Base-by-base conservation (phyloP, 1,140 invertebrate genomes). In the Pseudoatta argentina region DNA sequence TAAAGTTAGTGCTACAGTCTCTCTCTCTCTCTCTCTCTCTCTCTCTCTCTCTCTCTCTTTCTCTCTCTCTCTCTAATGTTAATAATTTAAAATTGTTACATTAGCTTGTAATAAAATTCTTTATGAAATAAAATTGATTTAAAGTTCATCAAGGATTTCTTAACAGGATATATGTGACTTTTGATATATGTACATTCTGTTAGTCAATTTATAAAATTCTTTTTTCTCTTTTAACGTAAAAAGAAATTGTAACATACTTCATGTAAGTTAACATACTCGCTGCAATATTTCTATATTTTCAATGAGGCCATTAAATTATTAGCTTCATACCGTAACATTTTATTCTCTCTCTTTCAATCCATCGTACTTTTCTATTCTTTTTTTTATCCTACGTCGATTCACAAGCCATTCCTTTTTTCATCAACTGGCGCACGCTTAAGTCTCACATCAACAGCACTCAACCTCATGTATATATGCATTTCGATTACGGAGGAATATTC, bases 381-480 rank as follows among this genome's bases (percentile, higher is more conserved):
- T 18, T 55, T 27, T 63, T 21, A 61, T 55, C 8, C 57, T 61
- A 30, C 51, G 61, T 55, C 82, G 16, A 63, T 76, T 78, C 48
- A 48, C 73, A 48, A 44, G 53, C 44, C 61, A 30, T 85, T 66
- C 39, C 34, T 86, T 86, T 86, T 87, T 87, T 87, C 86, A 87
- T 87, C 86, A 87, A 61, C 76, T 63, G 59, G 73, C 27, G 79
- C 66, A 82, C 78, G 64, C 76, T 79, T 66, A 82, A 67, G 71
- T 78, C 83, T 81, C 85, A 86, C 86, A 91, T 91, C 89, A 91
- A 91, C 87, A 88, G 90, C 86, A 89, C 85, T 91, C 88, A 87
- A 88, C 64, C 89, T 92, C 90, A 91, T 91, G 91, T 91, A 91
- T 92, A 92, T 89, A 92, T 91, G 90, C 87, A 92, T 92, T 91